phyloP scores from a whole-genome alignment of 1,140 invertebrate genomes.

The Calephelis virginiensis region DNA sequence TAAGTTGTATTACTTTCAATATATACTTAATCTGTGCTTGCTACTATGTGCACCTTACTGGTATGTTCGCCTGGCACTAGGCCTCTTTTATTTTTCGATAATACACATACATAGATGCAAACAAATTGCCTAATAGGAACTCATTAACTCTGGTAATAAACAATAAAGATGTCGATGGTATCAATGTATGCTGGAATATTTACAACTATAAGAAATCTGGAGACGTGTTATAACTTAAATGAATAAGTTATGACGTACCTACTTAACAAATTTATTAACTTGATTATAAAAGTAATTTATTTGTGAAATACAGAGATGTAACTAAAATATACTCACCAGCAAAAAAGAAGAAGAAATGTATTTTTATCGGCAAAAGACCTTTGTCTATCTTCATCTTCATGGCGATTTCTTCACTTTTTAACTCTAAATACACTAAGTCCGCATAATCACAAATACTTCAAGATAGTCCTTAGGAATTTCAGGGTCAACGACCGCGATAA shows the following conservation, averaged over 20 bases:
- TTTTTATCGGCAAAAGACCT: constrained; percentile 86
- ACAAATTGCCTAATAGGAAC: too few species aligned
- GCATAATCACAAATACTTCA: not conserved
- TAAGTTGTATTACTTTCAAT: too few species aligned
- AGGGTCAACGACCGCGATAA: constrained; percentile 6
- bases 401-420: constrained; percentile 14
- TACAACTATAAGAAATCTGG: too few species aligned
- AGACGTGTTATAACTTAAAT: not conserved
- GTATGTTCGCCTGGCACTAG: too few species aligned
- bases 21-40: too few species aligned
- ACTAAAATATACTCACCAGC: constrained; percentile 80
- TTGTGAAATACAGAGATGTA: not conserved
- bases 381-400: constrained; percentile 82
- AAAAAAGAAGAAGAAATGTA: constrained; percentile 90
- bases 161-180: too few species aligned
- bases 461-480: not conserved
- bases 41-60: too few species aligned
- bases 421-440: not conserved
- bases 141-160: too few species aligned
- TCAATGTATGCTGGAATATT: too few species aligned
- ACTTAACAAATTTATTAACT: not conserved
- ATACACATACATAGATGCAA: too few species aligned
- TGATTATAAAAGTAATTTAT: not conserved
- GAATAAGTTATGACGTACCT: not conserved
- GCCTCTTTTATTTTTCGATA: too few species aligned